phyloP scores from a whole-genome alignment of 2,113 vertebrate genomes.

The Myiopsitta monachus region DNA sequence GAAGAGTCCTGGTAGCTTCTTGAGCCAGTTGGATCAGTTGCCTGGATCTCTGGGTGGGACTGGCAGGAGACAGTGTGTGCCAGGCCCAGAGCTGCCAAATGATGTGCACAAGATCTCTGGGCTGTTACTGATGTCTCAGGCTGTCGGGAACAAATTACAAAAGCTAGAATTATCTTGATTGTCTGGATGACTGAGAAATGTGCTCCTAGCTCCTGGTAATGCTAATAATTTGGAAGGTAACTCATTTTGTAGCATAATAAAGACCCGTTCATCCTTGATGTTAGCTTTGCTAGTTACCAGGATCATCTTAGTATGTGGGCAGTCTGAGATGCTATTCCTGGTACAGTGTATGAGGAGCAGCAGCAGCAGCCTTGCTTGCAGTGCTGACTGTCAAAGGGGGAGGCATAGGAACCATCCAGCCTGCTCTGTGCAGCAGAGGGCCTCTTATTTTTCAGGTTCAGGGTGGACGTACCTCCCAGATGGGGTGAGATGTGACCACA shows the following conservation, averaged over 20 bases:
- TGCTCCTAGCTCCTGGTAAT: not conserved
- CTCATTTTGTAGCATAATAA: not conserved
- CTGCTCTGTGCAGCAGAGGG: not conserved
- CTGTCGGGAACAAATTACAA: constrained; percentile 40
- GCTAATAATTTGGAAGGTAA: constrained; percentile 1
- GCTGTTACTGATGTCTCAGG: constrained; percentile 14
- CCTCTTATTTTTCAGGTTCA: not conserved
- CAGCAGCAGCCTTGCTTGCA: not conserved
- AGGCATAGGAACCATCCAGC: not conserved
- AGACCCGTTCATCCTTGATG: not conserved
- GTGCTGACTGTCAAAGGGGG: constrained; percentile 1
- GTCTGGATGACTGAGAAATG: constrained; percentile 16
- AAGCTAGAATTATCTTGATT: constrained; percentile 33
- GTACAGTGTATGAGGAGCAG: constrained; percentile 24
- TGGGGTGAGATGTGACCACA: not conserved
- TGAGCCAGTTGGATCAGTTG: constrained; percentile 49
- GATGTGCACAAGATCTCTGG: constrained; percentile 14
- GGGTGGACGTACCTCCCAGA: not conserved
- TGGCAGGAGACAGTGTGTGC: constrained; percentile 28
- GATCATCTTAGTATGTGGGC: constrained; percentile 34
- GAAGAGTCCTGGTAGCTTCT: constrained; percentile 27
- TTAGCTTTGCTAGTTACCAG: constrained; percentile 12
- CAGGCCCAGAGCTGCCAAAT: constrained; percentile 28
- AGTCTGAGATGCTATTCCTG: constrained; percentile 53
- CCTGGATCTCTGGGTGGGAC: constrained; percentile 42